Conservation (phyloP, 2,113 vertebrate genomes). For the Lepus americanus region DNA sequence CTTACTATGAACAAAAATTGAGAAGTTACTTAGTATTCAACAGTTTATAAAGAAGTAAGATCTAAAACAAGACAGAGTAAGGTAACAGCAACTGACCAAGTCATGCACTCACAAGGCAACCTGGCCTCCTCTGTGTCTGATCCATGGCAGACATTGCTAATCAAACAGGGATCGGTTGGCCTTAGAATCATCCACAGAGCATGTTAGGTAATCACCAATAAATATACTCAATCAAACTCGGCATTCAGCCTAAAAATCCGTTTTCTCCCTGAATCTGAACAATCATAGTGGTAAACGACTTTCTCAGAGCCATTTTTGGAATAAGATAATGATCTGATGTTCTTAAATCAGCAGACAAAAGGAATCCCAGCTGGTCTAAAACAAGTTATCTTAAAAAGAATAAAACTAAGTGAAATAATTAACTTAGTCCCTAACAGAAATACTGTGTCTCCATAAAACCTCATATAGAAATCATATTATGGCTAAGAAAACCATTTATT, state of each 20-base stretch:
- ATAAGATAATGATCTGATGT: neutral
- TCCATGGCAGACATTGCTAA: neutral
- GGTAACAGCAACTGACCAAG: neutral
- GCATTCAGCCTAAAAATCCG: neutral
- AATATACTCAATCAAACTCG: neutral
- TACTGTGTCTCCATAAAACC: neutral
- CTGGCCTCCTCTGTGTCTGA: neutral
- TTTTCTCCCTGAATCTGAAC: neutral
- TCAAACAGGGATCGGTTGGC: neutral
- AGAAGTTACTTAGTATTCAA: constrained; percentile 3
- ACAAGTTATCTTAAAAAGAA: neutral
- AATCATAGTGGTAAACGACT: neutral
- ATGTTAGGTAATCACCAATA: neutral
- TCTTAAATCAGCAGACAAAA: constrained; percentile 28
- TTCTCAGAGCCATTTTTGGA: neutral
- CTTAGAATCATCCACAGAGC: neutral
- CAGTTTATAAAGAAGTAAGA: neutral
- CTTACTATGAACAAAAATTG: neutral
- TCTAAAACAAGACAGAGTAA: neutral
- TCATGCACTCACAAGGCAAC: neutral
- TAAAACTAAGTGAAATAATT: constrained; percentile 50
- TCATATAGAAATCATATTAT: neutral
- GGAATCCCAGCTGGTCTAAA: constrained; percentile 4
- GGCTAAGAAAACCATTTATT: constrained; percentile 19
- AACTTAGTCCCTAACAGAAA: constrained; percentile 19